A percentile compares a stretch with the other conserved stretches of the same genome.
These are phyloP conservation scores for Hirtodrosophila trivittata DNA, from an alignment of 2,888 invertebrate genomes.

Conservation along the genomic window DNA sequence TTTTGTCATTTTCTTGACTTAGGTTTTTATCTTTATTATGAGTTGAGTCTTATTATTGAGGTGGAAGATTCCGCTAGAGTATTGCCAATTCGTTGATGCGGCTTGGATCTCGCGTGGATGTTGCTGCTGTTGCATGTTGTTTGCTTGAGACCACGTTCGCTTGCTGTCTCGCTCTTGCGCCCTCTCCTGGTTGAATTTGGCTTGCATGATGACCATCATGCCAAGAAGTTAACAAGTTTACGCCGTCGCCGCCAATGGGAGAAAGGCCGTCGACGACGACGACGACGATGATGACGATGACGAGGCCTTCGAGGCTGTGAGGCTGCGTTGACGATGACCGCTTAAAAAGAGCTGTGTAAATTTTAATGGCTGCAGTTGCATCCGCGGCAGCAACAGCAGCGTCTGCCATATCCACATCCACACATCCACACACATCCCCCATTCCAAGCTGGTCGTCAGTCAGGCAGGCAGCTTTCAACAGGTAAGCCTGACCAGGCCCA, in stretches of 20 bases:
- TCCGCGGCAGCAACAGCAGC: constrained; percentile 48
- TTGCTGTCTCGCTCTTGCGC: constrained; percentile 16
- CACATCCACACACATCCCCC: constrained; percentile 31
- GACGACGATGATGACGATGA: constrained; percentile 37
- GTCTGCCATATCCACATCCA: constrained; percentile 3
- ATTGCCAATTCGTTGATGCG: constrained; percentile 36
- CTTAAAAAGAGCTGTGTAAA: constrained; percentile 72
- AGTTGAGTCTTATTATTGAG: background rate
- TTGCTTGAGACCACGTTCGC: constrained; percentile 46
- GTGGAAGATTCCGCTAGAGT: constrained; percentile 36
- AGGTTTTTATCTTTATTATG: background rate
- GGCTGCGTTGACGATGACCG: constrained; percentile 57
- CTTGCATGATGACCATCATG: constrained; percentile 77
- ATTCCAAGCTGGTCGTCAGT: constrained; percentile 33
- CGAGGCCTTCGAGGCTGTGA: constrained; percentile 31
- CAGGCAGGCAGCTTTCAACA: constrained; percentile 56
- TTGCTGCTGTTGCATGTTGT: constrained; percentile 55
- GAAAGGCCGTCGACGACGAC: constrained; percentile 65
- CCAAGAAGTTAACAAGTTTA: constrained; percentile 78
- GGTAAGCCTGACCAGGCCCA: constrained; percentile 34
- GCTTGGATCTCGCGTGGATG: background rate
- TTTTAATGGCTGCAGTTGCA: constrained; percentile 74
- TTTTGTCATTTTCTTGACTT: too few species aligned
- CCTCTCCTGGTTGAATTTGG: constrained; percentile 40
- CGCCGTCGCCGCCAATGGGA: constrained; percentile 73